These are phyloP conservation scores for Heliangelus exortis DNA, from an alignment of 2,797 vertebrate species.

Conservation along the genomic window DNA sequence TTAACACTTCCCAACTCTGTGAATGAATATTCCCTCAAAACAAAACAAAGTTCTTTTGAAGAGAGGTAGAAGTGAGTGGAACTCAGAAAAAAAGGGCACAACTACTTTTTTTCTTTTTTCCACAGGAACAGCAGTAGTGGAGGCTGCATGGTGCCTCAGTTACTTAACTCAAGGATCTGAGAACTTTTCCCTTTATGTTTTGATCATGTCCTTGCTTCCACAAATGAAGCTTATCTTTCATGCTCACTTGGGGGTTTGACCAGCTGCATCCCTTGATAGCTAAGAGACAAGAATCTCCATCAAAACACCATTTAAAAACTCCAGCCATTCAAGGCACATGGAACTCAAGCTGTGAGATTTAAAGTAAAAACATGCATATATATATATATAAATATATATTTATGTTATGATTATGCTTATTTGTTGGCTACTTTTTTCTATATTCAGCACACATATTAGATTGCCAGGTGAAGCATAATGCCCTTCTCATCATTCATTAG, in stretches of 20 bases:
- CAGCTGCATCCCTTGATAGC: neutral
- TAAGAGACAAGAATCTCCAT: neutral
- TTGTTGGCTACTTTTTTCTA: neutral
- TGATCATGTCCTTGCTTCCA: neutral
- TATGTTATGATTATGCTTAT: neutral
- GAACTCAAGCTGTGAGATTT: neutral
- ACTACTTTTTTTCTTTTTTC: neutral
- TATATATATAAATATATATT: neutral
- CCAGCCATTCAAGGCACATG: neutral
- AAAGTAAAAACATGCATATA: neutral
- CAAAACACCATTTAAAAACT: neutral
- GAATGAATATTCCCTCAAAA: neutral
- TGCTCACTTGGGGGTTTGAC: neutral
- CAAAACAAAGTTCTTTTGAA: neutral
- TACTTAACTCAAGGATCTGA: neutral
- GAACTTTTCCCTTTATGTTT: neutral
- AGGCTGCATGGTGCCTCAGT: rapidly evolving
- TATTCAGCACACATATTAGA: neutral
- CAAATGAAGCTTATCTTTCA: neutral
- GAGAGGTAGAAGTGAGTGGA: neutral
- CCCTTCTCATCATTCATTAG: neutral
- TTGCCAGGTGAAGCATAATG: neutral
- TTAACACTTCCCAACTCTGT: neutral
- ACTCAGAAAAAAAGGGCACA: neutral
- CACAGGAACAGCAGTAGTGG: neutral